Evolutionary conservation across 1,140 invertebrate species (phyloP), one percentile per base, ranked within the genome.

Genomic region (Macrobrachium nipponense): DNA sequence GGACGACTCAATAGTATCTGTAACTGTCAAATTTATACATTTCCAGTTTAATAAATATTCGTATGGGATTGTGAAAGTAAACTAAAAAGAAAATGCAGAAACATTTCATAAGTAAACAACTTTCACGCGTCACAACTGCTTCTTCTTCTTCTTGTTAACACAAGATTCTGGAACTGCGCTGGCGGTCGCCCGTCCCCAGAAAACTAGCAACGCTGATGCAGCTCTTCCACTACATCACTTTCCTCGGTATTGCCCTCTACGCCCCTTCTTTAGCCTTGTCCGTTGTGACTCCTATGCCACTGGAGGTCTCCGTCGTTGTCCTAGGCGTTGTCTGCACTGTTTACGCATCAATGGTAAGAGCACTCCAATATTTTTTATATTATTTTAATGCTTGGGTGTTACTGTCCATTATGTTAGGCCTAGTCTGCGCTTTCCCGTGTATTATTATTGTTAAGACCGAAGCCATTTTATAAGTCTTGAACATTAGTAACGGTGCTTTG

Each of bases 191-290:
- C 5, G 10, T 76, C 17, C 43, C 78, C 43, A 23, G 82, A 20
- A 64, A 68, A 23, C 11, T 85, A 44, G 60, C 64, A 5, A 68
- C 82, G 2, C 43, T 66, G 0, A 62, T 78, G 3, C 82, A 85
- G 62, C 61, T 78, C 12, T 20, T 68, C n/a, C 77, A 85, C 62
- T 43, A 59, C 17, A 68, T 64, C 82, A 77, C 60, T 44, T 85
- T 58, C 75, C 62, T 85, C 27, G 82, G 82, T 61, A 85, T 85
- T 15, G 82, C 82, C 7, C 43, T 85, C 4, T 85, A 85, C 75
- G 82, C 82, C 10, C 82, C 82, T n/a, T 85, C 82, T 61, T 64
- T 85, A 4, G 82, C 82, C 44, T 68, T 85, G 23, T 85, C 82
- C 36, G 77, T 76, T 62, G 75, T 85, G 36, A 85, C 82, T 17